Percentiles rank a stretch among this genome's conserved stretches.
Evolutionary conservation across 2,888 invertebrate genomes (phyloP).

Genomic region (Electrophaes corylata): DNA sequence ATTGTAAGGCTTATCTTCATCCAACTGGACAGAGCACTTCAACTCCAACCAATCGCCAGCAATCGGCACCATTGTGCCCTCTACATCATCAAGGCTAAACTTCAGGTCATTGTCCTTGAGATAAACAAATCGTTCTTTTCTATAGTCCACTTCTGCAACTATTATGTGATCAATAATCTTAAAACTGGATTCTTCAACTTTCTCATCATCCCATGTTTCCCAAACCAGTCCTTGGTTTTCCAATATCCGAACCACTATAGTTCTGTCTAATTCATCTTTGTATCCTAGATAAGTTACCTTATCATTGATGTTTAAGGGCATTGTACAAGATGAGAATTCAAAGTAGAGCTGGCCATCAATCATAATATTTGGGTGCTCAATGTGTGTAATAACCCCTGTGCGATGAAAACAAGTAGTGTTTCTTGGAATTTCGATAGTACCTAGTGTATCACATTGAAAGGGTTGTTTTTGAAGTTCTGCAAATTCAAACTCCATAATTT

Average conservation of each 20-base stretch:
- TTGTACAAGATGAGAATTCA: slow-evolving; percentile 62
- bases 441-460: background rate
- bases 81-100: slow-evolving; percentile 85
- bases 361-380: slow-evolving; percentile 68
- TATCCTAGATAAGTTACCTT: slow-evolving; percentile 84
- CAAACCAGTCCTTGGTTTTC: slow-evolving; percentile 79
- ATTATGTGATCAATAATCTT: slow-evolving; percentile 66
- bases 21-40: slow-evolving; percentile 85
- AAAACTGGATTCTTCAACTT: slow-evolving; percentile 60
- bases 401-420: slow-evolving; percentile 64
- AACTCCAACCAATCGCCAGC: slow-evolving; percentile 89
- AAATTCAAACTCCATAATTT: slow-evolving; percentile 69
- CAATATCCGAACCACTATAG: slow-evolving; percentile 84
- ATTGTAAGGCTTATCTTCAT: slow-evolving; percentile 29
- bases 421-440: slow-evolving; percentile 45
- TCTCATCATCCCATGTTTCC: slow-evolving; percentile 64
- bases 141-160: slow-evolving; percentile 62
- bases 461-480: slow-evolving; percentile 28
- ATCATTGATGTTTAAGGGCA: slow-evolving; percentile 76
- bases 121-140: slow-evolving; percentile 62
- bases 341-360: slow-evolving; percentile 86
- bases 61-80: slow-evolving; percentile 86
- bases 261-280: slow-evolving; percentile 67
- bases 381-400: slow-evolving; percentile 84
- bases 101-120: slow-evolving; percentile 83